phyloP scores from a whole-genome alignment of 2,113 vertebrate genomes.

The Apodemus speciosus region DNA sequence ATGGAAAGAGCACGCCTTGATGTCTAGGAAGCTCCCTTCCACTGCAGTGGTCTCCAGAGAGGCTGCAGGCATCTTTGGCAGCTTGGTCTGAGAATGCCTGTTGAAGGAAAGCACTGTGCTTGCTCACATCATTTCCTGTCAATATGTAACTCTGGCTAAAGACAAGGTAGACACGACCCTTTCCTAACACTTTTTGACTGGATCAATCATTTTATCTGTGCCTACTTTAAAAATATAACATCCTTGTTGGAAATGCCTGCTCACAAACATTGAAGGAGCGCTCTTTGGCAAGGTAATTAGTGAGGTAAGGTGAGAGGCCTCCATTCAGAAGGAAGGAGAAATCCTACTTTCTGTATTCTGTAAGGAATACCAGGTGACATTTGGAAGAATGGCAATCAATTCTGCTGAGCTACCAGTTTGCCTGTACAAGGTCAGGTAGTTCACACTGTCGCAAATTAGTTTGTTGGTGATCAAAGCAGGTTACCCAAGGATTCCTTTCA shows the following conservation, averaged over 20 bases:
- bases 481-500: neutral
- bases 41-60: fast-evolving
- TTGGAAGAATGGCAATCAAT: neutral
- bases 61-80: neutral
- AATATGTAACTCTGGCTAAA: neutral
- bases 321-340: neutral
- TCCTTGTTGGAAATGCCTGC: too few species aligned
- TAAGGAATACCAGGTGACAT: neutral
- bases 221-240: neutral
- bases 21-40: neutral
- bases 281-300: neutral
- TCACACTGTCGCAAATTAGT: neutral
- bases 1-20: too few species aligned
- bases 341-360: fast-evolving
- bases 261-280: neutral
- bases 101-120: fast-evolving
- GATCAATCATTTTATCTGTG: neutral
- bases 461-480: neutral
- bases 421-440: neutral
- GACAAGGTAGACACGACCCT: neutral
- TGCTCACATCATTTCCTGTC: neutral
- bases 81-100: neutral
- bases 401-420: too few species aligned
- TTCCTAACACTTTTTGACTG: neutral
- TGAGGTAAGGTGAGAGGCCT: neutral